phyloP scores from a whole-genome alignment of 2,888 invertebrate species.

The Drosophila maculinotata region DNA sequence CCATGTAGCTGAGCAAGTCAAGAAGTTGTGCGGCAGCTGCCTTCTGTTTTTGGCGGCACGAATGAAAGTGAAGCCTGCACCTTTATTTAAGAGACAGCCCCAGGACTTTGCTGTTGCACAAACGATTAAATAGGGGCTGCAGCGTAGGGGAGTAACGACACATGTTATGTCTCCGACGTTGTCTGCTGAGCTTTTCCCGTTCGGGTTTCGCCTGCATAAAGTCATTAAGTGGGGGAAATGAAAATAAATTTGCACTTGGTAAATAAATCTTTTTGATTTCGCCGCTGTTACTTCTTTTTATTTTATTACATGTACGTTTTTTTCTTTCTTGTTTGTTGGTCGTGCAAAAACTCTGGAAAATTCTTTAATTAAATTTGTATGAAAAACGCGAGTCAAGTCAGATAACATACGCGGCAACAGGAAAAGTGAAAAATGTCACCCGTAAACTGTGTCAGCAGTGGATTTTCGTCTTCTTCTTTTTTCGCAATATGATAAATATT shows the following conservation, averaged over 20 bases:
- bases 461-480: conserved; percentile 2
- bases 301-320: conserved; percentile 14
- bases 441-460: conserved; percentile 41
- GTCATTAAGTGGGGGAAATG: conserved; percentile 76
- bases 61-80: conserved; percentile 59
- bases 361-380: conserved; percentile 73
- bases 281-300: conserved; percentile 6
- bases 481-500: conserved; percentile 27
- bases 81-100: conserved; percentile 66
- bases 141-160: conserved; percentile 4
- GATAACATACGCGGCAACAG: conserved; percentile 41
- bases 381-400: conserved; percentile 46
- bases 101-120: conserved; percentile 33
- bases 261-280: conserved; percentile 80
- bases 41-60: conserved; percentile 8
- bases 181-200: conserved; percentile 22
- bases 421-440: conserved; percentile 46
- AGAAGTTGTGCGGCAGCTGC: conserved; percentile 11
- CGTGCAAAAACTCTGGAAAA: conserved; percentile 49
- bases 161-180: conserved; percentile 38
- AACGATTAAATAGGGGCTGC: conserved; percentile 29
- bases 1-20: conserved; percentile 45
- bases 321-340: conserved; percentile 31
- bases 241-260: conserved; percentile 78
- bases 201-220: conserved; percentile 57